Conservation (phyloP, 23 tunicate genomes). For the Phallusia fumigata region DNA sequence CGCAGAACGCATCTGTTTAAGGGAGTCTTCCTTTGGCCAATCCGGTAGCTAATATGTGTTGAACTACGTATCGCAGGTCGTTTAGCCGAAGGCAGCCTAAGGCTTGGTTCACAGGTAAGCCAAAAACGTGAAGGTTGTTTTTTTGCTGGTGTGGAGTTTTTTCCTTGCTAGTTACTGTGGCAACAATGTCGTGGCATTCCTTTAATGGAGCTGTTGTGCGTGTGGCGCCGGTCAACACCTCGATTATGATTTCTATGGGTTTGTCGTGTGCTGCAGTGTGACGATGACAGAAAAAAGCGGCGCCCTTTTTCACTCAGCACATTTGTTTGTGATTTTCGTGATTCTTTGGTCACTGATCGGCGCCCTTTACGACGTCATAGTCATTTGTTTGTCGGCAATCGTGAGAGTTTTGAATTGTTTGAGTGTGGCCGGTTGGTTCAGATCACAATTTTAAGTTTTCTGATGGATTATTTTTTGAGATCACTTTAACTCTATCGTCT, state of each 20-base stretch:
- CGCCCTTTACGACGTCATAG: not conserved
- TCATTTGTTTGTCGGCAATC: slow-evolving; percentile 3
- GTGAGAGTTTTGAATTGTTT: not conserved
- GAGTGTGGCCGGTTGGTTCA: not conserved
- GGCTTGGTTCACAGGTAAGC: too few relatives aligned
- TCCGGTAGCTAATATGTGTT: too few relatives aligned
- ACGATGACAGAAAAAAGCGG: not conserved
- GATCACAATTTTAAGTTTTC: slow-evolving; percentile 5
- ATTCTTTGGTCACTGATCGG: slow-evolving; percentile 6
- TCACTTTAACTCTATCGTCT: not conserved
- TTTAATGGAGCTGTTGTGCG: slow-evolving; percentile 10
- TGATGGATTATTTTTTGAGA: not conserved
- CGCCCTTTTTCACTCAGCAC: not conserved
- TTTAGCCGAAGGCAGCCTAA: too few relatives aligned
- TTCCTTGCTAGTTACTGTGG: slow-evolving; percentile 10
- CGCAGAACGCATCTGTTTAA: too few relatives aligned
- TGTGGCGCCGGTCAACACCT: not conserved
- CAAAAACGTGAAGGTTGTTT: too few relatives aligned
- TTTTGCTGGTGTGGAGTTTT: not conserved
- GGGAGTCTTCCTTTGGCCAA: too few relatives aligned
- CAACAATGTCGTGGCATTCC: not conserved
- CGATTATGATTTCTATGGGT: not conserved
- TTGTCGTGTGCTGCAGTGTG: slow-evolving; percentile 6
- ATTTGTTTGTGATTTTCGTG: slow-evolving; percentile 4
- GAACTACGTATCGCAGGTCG: too few relatives aligned